Percentiles rank a stretch among this genome's conserved stretches.
phyloP scores from a whole-genome alignment of 92 coral and sea anemone genomes.

The Phymanthus crucifer region DNA sequence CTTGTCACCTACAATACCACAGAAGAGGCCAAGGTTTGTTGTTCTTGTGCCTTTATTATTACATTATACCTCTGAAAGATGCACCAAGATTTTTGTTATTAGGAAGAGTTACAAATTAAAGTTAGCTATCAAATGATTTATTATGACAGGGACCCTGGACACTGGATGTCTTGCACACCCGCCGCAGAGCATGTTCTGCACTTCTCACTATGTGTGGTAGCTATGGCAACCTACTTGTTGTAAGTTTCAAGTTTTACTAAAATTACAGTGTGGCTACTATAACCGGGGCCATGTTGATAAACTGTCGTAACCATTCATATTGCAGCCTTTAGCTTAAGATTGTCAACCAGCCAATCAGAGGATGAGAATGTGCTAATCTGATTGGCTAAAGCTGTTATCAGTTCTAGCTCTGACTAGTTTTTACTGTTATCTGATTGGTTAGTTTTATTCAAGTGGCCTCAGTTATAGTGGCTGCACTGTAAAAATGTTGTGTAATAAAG shows the following conservation, averaged over 20 bases:
- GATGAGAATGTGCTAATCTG: too few species aligned
- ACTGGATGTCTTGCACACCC: conserved; percentile 73
- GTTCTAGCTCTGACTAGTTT: too few species aligned
- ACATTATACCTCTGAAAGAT: not conserved
- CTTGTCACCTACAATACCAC: conserved; percentile 70
- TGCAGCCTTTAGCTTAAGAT: too few species aligned
- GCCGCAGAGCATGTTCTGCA: conserved; percentile 80
- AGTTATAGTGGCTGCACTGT: too few species aligned
- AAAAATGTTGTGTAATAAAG: too few species aligned
- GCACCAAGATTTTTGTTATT: too few species aligned
- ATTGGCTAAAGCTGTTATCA: too few species aligned
- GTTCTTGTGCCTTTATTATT: not conserved
- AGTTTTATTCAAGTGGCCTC: too few species aligned
- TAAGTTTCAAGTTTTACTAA: conserved; percentile 51
- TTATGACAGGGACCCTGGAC: conserved; percentile 77
- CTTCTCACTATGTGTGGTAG: conserved; percentile 67
- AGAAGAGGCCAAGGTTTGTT: conserved; percentile 71
- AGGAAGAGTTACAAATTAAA: not conserved
- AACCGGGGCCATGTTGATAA: too few species aligned
- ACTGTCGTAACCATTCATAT: too few species aligned
- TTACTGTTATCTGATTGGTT: too few species aligned
- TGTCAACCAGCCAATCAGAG: too few species aligned
- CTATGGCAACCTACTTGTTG: conserved; percentile 77
- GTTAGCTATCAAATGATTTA: not conserved
- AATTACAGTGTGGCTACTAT: not conserved